Evolutionary conservation across 2,113 vertebrate genomes (phyloP).

Genomic region (Myiozetetes cayanensis): DNA sequence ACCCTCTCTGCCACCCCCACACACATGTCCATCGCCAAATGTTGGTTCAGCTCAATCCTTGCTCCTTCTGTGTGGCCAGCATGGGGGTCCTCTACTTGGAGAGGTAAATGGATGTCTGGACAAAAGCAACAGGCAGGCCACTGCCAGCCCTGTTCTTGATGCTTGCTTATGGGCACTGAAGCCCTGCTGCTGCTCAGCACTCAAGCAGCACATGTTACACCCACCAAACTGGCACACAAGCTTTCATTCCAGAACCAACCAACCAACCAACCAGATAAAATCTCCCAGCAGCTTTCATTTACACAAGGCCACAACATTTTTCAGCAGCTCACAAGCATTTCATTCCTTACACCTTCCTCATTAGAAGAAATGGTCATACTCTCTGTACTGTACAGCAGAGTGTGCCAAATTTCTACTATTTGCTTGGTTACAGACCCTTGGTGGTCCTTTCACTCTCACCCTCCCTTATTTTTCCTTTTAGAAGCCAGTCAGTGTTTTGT

Average conservation of each 20-base stretch:
- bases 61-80: background rate
- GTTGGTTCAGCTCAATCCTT: background rate
- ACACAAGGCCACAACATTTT: background rate
- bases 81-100: background rate
- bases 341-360: background rate
- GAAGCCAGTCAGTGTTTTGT: background rate
- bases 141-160: background rate
- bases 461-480: background rate
- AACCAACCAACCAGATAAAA: background rate
- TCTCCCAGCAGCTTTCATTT: background rate
- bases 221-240: background rate
- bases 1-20: background rate
- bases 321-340: background rate
- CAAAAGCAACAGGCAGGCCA: background rate
- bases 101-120: background rate
- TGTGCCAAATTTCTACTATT: background rate
- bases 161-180: background rate
- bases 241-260: background rate
- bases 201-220: background rate
- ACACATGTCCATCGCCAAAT: accelerated
- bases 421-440: background rate
- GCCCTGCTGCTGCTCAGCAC: background rate
- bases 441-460: background rate
- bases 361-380: background rate
- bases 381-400: background rate